A percentile compares a stretch with the other conserved stretches of the same genome.
These are phyloP conservation scores for Aphaenogaster ashmeadi DNA, from an alignment of 1,140 invertebrate genomes.

Conservation along the genomic window DNA sequence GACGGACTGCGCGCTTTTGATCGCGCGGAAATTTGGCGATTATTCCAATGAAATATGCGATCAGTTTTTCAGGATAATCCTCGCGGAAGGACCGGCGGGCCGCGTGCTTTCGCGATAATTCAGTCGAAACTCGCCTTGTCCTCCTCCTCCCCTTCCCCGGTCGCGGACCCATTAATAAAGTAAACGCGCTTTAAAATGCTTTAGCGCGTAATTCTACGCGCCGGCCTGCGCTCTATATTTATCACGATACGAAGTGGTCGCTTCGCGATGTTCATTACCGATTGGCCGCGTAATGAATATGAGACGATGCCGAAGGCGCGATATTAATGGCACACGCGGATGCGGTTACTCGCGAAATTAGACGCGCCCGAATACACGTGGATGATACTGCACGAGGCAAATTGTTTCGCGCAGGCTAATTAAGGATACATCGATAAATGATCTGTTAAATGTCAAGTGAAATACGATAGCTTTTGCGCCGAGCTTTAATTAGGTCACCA, in stretches of 20 bases:
- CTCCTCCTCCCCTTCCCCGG: neutral
- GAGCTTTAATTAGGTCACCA: conserved; percentile 1
- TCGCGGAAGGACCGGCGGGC: too few species aligned
- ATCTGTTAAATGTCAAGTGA: neutral
- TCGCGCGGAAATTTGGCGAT: conserved; percentile 22
- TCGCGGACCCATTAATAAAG: conserved; percentile 31
- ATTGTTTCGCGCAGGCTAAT: neutral
- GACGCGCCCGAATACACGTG: neutral
- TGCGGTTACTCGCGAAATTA: conserved; percentile 38
- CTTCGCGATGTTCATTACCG: conserved; percentile 48
- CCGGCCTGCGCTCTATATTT: conserved; percentile 12
- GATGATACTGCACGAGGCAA: neutral
- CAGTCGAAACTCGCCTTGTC: neutral
- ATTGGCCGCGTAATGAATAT: conserved; percentile 46
- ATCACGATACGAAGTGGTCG: neutral
- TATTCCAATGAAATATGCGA: neutral
- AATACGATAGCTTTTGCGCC: conserved; percentile 1
- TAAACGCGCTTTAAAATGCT: conserved; percentile 31
- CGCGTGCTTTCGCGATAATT: conserved; percentile 24
- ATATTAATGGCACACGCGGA: conserved; percentile 25
- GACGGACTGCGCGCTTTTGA: neutral
- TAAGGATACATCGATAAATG: conserved; percentile 25
- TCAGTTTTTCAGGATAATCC: conserved; percentile 34
- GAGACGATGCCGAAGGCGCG: conserved; percentile 33
- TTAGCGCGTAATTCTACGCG: neutral